Conservation (phyloP, 92 coral and sea anemone species). For the Virgularia gustaviana region DNA sequence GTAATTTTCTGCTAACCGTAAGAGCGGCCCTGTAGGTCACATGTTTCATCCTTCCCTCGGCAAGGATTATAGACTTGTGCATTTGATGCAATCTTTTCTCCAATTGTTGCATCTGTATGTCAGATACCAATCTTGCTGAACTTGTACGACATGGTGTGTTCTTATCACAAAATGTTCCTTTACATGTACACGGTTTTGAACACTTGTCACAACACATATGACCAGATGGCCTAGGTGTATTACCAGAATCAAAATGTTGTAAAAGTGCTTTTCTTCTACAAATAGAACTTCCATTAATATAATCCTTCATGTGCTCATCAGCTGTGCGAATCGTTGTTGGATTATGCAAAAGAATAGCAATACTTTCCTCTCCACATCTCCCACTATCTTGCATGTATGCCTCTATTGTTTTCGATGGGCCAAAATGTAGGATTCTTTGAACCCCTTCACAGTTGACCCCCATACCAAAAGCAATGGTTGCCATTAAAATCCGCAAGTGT, state of each 20-base stretch:
- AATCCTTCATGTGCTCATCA: conserved; percentile 49
- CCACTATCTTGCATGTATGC: conserved; percentile 48
- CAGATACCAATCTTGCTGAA: not conserved
- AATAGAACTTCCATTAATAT: conserved; percentile 26
- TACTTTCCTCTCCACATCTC: conserved; percentile 42
- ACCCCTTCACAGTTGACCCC: too few relatives aligned
- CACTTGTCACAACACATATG: conserved; percentile 41
- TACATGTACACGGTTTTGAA: conserved; percentile 41
- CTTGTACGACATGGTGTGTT: not conserved
- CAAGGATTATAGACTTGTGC: not conserved
- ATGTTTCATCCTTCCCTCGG: too few relatives aligned
- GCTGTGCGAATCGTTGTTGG: conserved; percentile 20
- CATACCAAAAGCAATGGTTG: not conserved
- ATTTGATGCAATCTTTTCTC: not conserved
- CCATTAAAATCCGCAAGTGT: conserved; percentile 1
- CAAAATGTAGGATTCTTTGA: conserved; percentile 48
- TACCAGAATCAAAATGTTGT: conserved; percentile 22
- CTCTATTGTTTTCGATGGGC: conserved; percentile 52
- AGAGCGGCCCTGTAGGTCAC: too few relatives aligned
- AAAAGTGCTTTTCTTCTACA: conserved; percentile 33
- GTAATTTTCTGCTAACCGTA: too few relatives aligned
- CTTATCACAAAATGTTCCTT: conserved; percentile 31
- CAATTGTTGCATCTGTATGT: conserved; percentile 6
- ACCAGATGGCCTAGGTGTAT: conserved; percentile 15
- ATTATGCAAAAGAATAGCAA: conserved; percentile 39